Evolutionary conservation across 2,888 invertebrate species (phyloP).

Genomic region (Patella caerulea): DNA sequence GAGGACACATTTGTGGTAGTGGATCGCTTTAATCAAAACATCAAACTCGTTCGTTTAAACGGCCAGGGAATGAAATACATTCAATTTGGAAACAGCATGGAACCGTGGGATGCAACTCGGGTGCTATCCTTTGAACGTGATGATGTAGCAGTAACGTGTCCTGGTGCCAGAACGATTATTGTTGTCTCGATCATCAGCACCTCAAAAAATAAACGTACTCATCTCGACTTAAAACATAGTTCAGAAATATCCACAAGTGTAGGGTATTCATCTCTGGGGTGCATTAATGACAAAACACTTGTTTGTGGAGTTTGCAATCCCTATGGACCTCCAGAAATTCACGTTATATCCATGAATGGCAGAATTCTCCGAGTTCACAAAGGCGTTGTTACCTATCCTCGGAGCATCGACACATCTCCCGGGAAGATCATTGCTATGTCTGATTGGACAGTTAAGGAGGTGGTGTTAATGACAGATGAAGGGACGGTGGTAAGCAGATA

Average conservation of each 20-base stretch:
- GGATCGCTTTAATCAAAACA: constrained; percentile 29
- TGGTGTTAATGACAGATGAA: background rate
- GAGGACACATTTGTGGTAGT: constrained; percentile 25
- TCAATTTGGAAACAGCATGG: background rate
- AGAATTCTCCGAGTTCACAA: background rate
- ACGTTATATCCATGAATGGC: constrained; percentile 9
- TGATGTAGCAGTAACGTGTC: constrained; percentile 16
- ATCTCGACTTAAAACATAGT: background rate
- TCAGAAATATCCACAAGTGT: background rate
- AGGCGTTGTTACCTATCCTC: constrained; percentile 9
- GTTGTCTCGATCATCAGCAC: background rate
- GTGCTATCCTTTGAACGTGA: background rate
- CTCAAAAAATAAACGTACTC: background rate
- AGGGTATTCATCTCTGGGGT: constrained; percentile 9
- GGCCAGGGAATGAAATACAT: constrained; percentile 3
- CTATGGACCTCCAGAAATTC: constrained; percentile 13
- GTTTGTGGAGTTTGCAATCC: constrained; percentile 14
- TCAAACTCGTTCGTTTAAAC: constrained; percentile 27
- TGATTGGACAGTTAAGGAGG: constrained; percentile 21
- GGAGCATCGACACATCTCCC: constrained; percentile 7
- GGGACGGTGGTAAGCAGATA: background rate
- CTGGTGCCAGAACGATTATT: background rate
- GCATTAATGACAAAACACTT: background rate
- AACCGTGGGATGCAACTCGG: constrained; percentile 18
- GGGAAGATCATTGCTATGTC: constrained; percentile 14